Conservation (phyloP, 2,888 invertebrate genomes). For the Phragmatobia fuliginosa region DNA sequence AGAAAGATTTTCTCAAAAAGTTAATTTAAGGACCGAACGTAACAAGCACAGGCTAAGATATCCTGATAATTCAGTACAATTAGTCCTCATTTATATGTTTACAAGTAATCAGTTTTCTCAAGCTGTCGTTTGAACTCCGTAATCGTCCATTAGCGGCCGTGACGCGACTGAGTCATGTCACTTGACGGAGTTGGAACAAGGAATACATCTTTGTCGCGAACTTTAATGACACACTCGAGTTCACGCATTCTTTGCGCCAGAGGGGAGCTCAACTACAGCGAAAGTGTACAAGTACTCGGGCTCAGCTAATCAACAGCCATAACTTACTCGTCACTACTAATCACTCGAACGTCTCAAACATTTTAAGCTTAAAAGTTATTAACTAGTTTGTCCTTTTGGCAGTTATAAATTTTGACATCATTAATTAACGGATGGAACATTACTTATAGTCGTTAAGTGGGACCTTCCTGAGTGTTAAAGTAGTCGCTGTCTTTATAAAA, state of each 20-base stretch:
- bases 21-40: neutral
- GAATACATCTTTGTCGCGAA: conserved; percentile 19
- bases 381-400: neutral
- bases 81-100: neutral
- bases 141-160: neutral
- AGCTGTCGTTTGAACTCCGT: no score
- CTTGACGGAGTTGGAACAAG: conserved; percentile 5
- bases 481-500: neutral
- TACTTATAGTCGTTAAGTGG: neutral
- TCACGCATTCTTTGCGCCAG: conserved; percentile 10
- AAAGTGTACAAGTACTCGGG: conserved; percentile 12
- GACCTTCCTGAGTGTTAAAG: neutral
- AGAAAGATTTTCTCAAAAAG: neutral
- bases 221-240: conserved; percentile 9
- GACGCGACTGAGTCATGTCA: conserved; percentile 8
- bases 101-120: neutral
- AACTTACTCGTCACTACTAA: neutral
- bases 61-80: neutral
- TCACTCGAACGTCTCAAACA: neutral
- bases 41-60: neutral
- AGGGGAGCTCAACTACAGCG: conserved; percentile 9
- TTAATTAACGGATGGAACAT: neutral
- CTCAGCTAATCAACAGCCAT: conserved; percentile 1
- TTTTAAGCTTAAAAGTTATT: neutral
- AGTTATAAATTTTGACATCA: neutral